Evolutionary conservation across 2,113 vertebrate species (phyloP).

Genomic region (Sciurus niger): DNA sequence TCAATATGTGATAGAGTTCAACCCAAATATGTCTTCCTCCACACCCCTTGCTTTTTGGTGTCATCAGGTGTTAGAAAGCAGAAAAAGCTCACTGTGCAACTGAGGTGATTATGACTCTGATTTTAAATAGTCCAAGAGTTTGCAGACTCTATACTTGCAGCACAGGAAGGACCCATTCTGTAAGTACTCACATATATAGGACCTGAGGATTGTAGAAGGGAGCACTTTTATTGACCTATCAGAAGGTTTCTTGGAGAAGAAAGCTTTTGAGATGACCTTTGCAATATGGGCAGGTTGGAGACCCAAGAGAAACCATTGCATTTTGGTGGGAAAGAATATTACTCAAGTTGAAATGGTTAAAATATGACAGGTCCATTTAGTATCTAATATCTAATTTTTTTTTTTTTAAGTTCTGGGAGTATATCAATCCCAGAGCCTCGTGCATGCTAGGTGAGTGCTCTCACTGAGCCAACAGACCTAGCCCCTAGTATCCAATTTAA

Average conservation of each 20-base stretch:
- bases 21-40: accelerated
- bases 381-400: neutral
- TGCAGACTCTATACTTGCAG: neutral
- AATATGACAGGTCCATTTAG: neutral
- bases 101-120: neutral
- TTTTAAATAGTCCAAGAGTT: neutral
- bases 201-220: neutral
- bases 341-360: neutral
- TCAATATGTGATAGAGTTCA: neutral
- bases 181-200: no score
- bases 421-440: neutral
- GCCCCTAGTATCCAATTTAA: neutral
- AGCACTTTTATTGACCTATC: neutral
- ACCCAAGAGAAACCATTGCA: neutral
- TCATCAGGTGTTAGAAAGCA: neutral
- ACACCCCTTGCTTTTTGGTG: neutral
- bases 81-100: neutral
- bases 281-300: no score
- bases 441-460: neutral
- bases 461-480: no score
- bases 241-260: neutral
- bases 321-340: neutral
- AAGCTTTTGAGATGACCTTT: neutral
- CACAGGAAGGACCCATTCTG: neutral
- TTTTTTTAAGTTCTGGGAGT: neutral